phyloP scores from a whole-genome alignment of 2,888 invertebrate species.

The Steinernema scapterisci region DNA sequence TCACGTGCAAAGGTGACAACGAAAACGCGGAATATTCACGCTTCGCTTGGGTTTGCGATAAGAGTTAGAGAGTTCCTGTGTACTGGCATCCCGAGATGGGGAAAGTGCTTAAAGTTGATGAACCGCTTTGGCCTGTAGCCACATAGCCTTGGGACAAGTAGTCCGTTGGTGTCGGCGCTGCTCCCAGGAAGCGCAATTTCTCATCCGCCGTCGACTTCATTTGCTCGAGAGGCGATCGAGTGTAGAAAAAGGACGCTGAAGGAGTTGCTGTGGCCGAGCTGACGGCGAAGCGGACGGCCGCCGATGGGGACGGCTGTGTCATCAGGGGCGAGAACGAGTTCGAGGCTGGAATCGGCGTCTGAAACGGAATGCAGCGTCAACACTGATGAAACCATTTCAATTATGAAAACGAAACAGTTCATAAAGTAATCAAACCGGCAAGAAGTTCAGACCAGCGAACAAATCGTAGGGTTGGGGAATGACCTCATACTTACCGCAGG shows the following conservation, averaged over 20 bases:
- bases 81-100: slow-evolving; percentile 33
- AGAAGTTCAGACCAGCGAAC: too few relatives aligned
- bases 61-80: slow-evolving; percentile 30
- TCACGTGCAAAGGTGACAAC: neutral
- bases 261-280: slow-evolving; percentile 18
- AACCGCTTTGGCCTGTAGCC: slow-evolving; percentile 1
- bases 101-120: slow-evolving; percentile 27
- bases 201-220: slow-evolving; percentile 33
- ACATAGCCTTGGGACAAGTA: slow-evolving; percentile 28
- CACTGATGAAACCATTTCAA: too few relatives aligned
- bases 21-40: neutral
- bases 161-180: slow-evolving; percentile 27
- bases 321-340: slow-evolving; percentile 21
- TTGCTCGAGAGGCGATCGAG: slow-evolving; percentile 28
- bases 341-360: slow-evolving; percentile 15
- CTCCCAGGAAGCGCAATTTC: slow-evolving; percentile 32
- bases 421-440: too few relatives aligned
- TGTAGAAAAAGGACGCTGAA: slow-evolving; percentile 23
- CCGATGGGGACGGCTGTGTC: slow-evolving; percentile 26
- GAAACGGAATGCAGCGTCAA: neutral
- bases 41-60: slow-evolving; percentile 5
- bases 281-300: slow-evolving; percentile 16
- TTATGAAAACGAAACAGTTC: too few relatives aligned
- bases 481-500: neutral
- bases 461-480: neutral